These are phyloP conservation scores for Synanthedon vespiformis DNA, from an alignment of 2,888 invertebrate genomes.

Conservation along the genomic window DNA sequence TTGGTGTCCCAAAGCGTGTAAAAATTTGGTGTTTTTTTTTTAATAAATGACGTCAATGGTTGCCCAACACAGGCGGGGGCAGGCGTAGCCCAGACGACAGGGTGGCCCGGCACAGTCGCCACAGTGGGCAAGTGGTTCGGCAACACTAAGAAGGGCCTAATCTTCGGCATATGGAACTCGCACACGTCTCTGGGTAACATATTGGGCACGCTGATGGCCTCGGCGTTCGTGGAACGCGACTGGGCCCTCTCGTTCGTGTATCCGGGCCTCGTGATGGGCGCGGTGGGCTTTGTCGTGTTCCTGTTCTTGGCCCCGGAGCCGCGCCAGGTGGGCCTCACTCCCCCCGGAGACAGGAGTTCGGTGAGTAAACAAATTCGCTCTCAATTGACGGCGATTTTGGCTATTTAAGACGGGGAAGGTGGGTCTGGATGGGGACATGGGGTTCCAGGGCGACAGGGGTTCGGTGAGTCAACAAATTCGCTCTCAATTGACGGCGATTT, in stretches of 20 bases:
- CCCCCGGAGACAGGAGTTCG: constrained; percentile 31
- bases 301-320: constrained; percentile 89
- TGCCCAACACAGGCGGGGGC: too few relatives aligned
- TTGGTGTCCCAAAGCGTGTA: too few relatives aligned
- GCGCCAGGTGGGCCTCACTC: constrained; percentile 74
- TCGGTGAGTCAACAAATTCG: constrained; percentile 12
- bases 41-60: too few relatives aligned
- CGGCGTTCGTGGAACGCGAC: constrained; percentile 83
- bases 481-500: too few relatives aligned
- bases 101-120: constrained; percentile 96
- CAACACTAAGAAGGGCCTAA: constrained; percentile 87
- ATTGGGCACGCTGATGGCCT: constrained; percentile 90
- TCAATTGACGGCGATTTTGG: too few relatives aligned
- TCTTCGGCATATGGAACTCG: constrained; percentile 98
- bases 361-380: constrained; percentile 9
- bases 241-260: constrained; percentile 95
- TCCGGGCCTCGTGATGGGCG: constrained; percentile 84
- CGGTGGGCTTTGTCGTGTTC: constrained; percentile 79
- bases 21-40: too few relatives aligned
- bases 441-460: constrained; percentile 30
- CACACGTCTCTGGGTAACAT: constrained; percentile 97
- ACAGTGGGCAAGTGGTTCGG: constrained; percentile 98
- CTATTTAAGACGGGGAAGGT: too few relatives aligned
- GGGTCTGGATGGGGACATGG: too few relatives aligned
- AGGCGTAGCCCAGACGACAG: constrained; percentile 91